Evolutionary conservation across 2,888 invertebrate genomes (phyloP).

Genomic region (Mimachlamys varia): DNA sequence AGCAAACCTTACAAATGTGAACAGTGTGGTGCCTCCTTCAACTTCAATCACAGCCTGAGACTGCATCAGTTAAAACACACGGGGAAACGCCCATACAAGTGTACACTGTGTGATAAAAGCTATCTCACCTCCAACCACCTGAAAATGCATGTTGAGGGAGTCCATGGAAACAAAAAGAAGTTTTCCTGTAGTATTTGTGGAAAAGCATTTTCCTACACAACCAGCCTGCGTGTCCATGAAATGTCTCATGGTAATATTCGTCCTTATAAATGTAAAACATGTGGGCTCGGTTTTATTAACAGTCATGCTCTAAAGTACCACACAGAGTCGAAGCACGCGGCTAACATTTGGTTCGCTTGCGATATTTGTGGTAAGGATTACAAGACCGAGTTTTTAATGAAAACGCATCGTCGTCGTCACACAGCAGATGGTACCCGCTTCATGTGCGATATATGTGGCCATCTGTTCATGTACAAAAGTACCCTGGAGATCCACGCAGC

Average conservation of each 20-base stretch:
- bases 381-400: slow-evolving; percentile 71
- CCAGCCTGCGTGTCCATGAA: slow-evolving; percentile 73
- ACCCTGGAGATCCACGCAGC: slow-evolving; percentile 73
- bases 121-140: slow-evolving; percentile 77
- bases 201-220: slow-evolving; percentile 75
- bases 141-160: slow-evolving; percentile 73
- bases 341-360: slow-evolving; percentile 64
- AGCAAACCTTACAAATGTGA: slow-evolving; percentile 73
- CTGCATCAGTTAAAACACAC: slow-evolving; percentile 74
- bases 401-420: slow-evolving; percentile 71
- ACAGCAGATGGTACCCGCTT: slow-evolving; percentile 65
- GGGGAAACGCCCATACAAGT: slow-evolving; percentile 73
- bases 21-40: slow-evolving; percentile 72
- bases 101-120: slow-evolving; percentile 72
- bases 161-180: slow-evolving; percentile 67
- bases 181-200: slow-evolving; percentile 71
- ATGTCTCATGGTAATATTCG: slow-evolving; percentile 71
- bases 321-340: slow-evolving; percentile 65
- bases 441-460: slow-evolving; percentile 75
- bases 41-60: slow-evolving; percentile 75
- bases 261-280: slow-evolving; percentile 69
- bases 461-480: slow-evolving; percentile 74
- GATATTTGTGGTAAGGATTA: slow-evolving; percentile 74
- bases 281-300: slow-evolving; percentile 74
- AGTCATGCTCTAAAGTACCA: slow-evolving; percentile 67